Evolutionary conservation across 2,888 invertebrate species (phyloP), one percentile per base, ranked within the genome.

Genomic region (Eucriotettix oculatus): DNA sequence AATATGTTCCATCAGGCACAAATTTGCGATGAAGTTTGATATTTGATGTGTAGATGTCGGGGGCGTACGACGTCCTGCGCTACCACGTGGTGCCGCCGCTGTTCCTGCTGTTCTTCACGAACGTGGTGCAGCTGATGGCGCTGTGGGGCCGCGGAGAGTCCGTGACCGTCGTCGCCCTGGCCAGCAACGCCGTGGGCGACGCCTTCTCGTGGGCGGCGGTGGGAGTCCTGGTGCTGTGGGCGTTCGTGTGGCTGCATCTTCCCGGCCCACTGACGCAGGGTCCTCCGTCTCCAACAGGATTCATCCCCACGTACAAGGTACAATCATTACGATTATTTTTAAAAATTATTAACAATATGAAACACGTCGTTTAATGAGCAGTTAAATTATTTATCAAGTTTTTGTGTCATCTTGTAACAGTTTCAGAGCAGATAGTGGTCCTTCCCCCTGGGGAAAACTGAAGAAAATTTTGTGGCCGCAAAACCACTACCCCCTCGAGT

Each of bases 271-370:
- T 66, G 12, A 73, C 72, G 52, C 60, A 68, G 43, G 79, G 79
- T 3, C 78, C 79, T 0, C 67, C 72, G 9, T 78, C 78, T 0
- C 69, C 71, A 10, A 75, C 73, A 61, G 78, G 77, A 16, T 72
- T 74, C 64, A 67, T 69, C 10, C 79, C 79, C 0, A 65, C 63
- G 10, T 71, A 71, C 58, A 64, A 68, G 66, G 68, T 67, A 62
- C n/a, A n/a, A n/a, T n/a, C n/a, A n/a, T n/a, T 29, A 5, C 29
- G 29, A 29, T 29, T 29, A 29, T 29, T 29, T 29, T 29, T 29
- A 29, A 29, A 29, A 29, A 29, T 29, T 5, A 29, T 29, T 29
- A 29, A 7, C 29, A 29, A 29, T 29, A 7, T 7, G 29, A 29
- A 29, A 29, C 29, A 29, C 29, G 2, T 29, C 29, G 7, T 29